These are phyloP conservation scores for Epirrita christyi DNA, from an alignment of 2,888 invertebrate genomes.

Conservation along the genomic window DNA sequence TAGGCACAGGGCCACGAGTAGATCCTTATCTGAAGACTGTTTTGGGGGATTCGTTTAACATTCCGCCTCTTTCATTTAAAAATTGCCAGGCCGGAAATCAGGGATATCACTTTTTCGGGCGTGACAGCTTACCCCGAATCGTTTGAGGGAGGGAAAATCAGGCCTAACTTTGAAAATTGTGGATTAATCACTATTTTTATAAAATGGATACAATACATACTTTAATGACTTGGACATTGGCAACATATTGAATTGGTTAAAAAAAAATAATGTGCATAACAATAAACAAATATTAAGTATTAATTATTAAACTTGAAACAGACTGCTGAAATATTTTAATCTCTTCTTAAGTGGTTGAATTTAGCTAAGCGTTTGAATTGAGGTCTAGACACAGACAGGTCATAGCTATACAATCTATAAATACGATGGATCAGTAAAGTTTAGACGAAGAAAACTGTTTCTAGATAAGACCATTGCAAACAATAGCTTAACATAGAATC, in stretches of 20 bases:
- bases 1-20: constrained; percentile 5
- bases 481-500: no score
- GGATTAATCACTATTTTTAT: background rate
- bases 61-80: constrained; percentile 36
- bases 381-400: background rate
- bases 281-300: no score
- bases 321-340: no score
- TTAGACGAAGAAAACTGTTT: no score
- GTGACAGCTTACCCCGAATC: constrained; percentile 34
- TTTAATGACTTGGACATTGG: no score
- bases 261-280: no score
- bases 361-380: background rate
- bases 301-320: no score
- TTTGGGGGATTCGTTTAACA: constrained; percentile 31
- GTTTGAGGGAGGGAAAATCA: constrained; percentile 27
- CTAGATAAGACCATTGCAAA: no score
- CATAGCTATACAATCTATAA: no score
- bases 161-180: background rate
- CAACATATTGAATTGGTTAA: no score
- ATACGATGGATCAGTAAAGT: no score
- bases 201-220: background rate
- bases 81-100: constrained; percentile 23
- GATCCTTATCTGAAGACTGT: constrained; percentile 20
- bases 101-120: constrained; percentile 30
- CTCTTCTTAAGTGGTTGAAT: no score